Evolutionary conservation across 1,140 invertebrate species (phyloP).

Genomic region (Periplaneta americana): DNA sequence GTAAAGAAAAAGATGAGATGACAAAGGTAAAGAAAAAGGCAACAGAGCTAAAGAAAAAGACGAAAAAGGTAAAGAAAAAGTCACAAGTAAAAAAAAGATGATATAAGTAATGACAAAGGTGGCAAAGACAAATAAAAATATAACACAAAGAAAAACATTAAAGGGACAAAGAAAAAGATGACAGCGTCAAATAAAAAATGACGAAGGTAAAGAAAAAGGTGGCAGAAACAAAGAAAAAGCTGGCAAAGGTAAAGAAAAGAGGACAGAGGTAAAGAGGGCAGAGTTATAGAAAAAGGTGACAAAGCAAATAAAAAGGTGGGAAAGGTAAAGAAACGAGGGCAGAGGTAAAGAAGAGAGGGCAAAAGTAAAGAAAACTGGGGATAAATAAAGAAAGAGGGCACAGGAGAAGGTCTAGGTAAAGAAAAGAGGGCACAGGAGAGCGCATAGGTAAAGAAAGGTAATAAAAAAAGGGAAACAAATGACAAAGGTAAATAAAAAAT

Average conservation of each 20-base stretch:
- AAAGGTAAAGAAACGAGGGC: too few species aligned
- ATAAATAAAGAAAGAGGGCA: background rate
- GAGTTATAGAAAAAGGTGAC: too few species aligned
- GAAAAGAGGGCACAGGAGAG: background rate
- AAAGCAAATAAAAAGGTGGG: too few species aligned
- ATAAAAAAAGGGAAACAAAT: background rate
- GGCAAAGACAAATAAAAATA: too few species aligned
- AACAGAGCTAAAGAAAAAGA: too few species aligned
- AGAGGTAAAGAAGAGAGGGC: background rate
- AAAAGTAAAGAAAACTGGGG: background rate
- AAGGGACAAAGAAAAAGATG: background rate
- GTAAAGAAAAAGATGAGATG: background rate
- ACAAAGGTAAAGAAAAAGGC: too few species aligned
- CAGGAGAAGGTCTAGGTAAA: background rate
- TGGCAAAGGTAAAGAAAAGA: background rate
- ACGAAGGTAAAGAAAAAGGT: background rate
- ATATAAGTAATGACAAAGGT: too few species aligned
- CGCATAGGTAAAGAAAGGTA: background rate
- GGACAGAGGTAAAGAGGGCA: too few species aligned
- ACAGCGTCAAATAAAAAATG: background rate
- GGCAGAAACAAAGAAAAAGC: background rate
- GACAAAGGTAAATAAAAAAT: background rate
- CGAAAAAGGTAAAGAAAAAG: too few species aligned
- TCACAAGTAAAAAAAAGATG: too few species aligned
- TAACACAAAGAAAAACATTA: background rate